Percentiles rank a stretch among this genome's conserved stretches.
phyloP scores from a whole-genome alignment of 1,140 invertebrate species.

The Drosophila trapezifrons region DNA sequence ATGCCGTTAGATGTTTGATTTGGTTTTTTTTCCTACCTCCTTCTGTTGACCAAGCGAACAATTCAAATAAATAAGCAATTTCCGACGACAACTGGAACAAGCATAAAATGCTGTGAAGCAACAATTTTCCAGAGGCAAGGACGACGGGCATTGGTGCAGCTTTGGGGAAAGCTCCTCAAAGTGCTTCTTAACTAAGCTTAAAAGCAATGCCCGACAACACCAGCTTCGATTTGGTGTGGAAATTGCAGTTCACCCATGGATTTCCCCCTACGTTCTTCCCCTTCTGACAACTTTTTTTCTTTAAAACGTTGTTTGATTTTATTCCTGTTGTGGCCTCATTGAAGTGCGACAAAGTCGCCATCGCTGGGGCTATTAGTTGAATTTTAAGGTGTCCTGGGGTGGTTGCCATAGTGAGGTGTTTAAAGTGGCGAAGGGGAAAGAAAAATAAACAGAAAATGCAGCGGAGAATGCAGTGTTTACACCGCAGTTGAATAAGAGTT shows the following conservation, averaged over 20 bases:
- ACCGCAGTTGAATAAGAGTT: background rate
- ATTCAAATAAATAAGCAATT: constrained; percentile 75
- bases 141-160: constrained; percentile 49
- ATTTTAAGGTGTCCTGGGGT: constrained; percentile 44
- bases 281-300: constrained; percentile 52
- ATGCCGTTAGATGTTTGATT: constrained; percentile 50
- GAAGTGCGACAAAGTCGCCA: constrained; percentile 59
- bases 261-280: background rate
- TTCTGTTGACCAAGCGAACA: constrained; percentile 33
- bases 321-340: constrained; percentile 36
- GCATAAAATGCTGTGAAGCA: constrained; percentile 67
- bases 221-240: constrained; percentile 64
- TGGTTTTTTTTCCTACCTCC: constrained; percentile 7
- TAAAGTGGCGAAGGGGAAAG: background rate
- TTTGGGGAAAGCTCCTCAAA: constrained; percentile 67
- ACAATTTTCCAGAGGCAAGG: constrained; percentile 52
- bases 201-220: constrained; percentile 62
- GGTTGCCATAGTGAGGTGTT: constrained; percentile 2
- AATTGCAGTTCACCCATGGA: constrained; percentile 41
- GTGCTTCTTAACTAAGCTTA: constrained; percentile 78
- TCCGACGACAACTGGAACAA: constrained; percentile 43
- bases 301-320: constrained; percentile 39
- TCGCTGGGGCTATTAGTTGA: constrained; percentile 59
- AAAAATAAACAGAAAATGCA: background rate
- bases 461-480: constrained; percentile 1